A percentile compares a stretch with the other conserved stretches of the same genome.
Evolutionary conservation across 2,797 vertebrate genomes (phyloP).

Genomic region (Eremophila alpestris): DNA sequence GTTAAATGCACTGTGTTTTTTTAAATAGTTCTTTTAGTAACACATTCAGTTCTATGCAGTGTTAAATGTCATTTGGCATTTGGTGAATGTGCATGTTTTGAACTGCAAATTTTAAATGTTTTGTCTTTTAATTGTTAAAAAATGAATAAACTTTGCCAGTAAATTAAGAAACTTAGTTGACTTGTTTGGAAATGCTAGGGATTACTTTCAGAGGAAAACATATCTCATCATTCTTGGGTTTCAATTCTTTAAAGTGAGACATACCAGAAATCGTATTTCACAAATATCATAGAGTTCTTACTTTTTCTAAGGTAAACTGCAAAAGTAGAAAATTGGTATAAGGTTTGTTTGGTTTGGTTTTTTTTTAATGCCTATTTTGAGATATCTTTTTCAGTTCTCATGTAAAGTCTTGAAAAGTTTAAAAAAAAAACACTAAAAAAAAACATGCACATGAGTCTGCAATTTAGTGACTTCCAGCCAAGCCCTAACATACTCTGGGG

Average conservation of each 20-base stretch:
- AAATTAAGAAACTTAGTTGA: conserved; percentile 37
- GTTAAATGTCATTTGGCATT: conserved; percentile 85
- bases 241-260: not conserved
- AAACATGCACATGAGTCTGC: not conserved
- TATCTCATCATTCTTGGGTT: not conserved
- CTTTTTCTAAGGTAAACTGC: not conserved
- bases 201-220: not conserved
- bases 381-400: not conserved
- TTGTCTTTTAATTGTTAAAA: conserved; percentile 92
- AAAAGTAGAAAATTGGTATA: not conserved
- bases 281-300: not conserved
- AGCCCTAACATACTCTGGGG: not conserved
- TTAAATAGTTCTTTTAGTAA: conserved; percentile 76
- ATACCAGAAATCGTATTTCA: not conserved
- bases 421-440: not conserved
- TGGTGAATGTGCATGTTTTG: conserved; percentile 95
- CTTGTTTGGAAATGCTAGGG: not conserved
- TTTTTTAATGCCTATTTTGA: not conserved
- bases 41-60: conserved; percentile 77
- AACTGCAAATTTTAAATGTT: conserved; percentile 93
- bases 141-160: conserved; percentile 91
- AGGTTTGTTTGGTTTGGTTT: not conserved
- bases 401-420: not conserved
- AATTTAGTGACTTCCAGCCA: not conserved
- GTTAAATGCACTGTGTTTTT: conserved; percentile 80